These are phyloP conservation scores for Micropterix aruncella DNA, from an alignment of 2,888 invertebrate species.

Conservation along the genomic window DNA sequence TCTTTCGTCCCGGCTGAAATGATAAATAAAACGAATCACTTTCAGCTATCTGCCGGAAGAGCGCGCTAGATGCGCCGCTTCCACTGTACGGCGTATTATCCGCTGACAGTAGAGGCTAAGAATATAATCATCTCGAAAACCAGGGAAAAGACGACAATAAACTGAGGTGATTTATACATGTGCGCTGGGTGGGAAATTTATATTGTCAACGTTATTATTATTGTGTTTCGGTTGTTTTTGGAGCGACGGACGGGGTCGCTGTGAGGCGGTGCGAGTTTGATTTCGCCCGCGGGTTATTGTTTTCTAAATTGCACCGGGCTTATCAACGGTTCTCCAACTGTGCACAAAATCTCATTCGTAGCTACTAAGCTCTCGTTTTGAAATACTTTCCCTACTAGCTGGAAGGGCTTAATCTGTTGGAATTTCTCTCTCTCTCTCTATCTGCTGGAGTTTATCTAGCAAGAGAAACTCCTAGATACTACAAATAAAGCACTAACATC, in stretches of 20 bases:
- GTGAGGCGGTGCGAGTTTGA: not conserved
- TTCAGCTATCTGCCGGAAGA: not conserved
- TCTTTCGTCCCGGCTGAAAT: slow-evolving; percentile 60
- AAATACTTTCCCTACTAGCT: too few relatives aligned
- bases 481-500: too few relatives aligned
- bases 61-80: not conserved
- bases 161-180: not conserved
- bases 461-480: too few relatives aligned
- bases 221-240: not conserved
- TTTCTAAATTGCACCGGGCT: not conserved
- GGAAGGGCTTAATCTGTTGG: too few relatives aligned
- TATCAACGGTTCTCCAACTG: too few relatives aligned
- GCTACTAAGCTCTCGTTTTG: too few relatives aligned
- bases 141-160: not conserved
- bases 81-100: not conserved
- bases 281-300: not conserved
- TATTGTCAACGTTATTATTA: not conserved
- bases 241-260: not conserved
- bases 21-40: not conserved
- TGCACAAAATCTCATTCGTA: too few relatives aligned
- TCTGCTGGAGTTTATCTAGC: too few relatives aligned
- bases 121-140: not conserved
- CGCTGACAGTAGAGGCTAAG: not conserved
- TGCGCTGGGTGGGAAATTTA: not conserved
- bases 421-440: too few relatives aligned